Evolutionary conservation across 2,797 vertebrate species (phyloP), one percentile per base, ranked within the genome.

Genomic region (Poeciliopsis turneri): DNA sequence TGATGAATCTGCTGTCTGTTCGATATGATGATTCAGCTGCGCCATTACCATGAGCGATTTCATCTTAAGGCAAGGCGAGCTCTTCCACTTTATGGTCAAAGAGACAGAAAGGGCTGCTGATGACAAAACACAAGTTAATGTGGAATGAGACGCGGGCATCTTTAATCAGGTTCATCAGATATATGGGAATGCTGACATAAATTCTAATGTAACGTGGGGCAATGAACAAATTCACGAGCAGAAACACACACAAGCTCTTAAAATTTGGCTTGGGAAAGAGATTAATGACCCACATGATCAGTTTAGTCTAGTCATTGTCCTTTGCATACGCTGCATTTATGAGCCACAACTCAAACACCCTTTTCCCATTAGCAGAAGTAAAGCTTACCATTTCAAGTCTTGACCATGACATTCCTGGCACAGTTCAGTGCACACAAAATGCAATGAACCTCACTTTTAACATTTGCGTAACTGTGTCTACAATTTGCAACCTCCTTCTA

Each of bases 11-110:
- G 88, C 92, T 92, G 93, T 94, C 93, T 90, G 64, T 86, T 76
- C 80, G 89, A 92, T 93, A 91, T 93, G 93, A 93, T 93, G 94
- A 93, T 93, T 94, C 94, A 93, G 93, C 91, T 76, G 30, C 2
- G 10, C 91, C 83, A 92, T 93, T 93, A 94, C 87, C 87, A 86
- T 89, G 92, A 93, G 88, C 93, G 88, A 93, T 94, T 92, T 89
- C 90, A 88, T 84, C 92, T 84, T 82, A 77, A 84, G 91, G 87
- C 89, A 33, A 85, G 86, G 83, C 90, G 81, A 78, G 90, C 88
- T 79, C 92, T 89, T 83, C 76, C 80, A 36, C 87, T 90, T 92
- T 92, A 85, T 85, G 86, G 91, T 81, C 85, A 77, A 78, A 77
- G 86, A 90, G 83, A 90, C 79, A 83, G 87, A 89, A 85, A 39